Evolutionary conservation across 1,140 invertebrate genomes (phyloP).

Genomic region (Drosophila pruinosa): DNA sequence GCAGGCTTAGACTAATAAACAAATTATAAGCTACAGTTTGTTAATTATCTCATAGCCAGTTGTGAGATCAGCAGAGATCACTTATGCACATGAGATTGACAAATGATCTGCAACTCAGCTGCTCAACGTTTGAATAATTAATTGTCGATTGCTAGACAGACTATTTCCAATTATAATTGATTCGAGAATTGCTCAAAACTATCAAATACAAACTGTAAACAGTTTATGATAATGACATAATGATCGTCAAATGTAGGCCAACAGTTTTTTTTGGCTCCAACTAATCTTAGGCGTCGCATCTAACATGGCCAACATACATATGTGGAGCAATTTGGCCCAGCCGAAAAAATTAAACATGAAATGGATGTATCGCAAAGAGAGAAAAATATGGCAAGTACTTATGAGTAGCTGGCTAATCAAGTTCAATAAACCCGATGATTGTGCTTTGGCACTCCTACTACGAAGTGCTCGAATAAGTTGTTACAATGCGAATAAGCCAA

Average conservation of each 20-base stretch:
- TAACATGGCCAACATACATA: neutral
- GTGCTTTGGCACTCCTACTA: neutral
- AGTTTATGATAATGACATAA: slow-evolving; percentile 25
- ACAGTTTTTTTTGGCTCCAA: neutral
- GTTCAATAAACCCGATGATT: slow-evolving; percentile 38
- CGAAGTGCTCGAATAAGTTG: slow-evolving; percentile 31
- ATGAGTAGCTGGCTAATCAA: slow-evolving; percentile 24
- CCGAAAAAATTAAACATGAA: neutral
- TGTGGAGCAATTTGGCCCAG: slow-evolving; percentile 4
- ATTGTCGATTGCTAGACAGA: neutral
- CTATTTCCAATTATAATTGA: neutral
- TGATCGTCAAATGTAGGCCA: slow-evolving; percentile 35
- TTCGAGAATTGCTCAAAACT: neutral
- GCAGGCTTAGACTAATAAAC: slow-evolving; percentile 1
- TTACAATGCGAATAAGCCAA: neutral
- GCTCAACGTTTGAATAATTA: slow-evolving; percentile 12
- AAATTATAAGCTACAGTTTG: slow-evolving; percentile 1
- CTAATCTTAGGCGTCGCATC: slow-evolving; percentile 25
- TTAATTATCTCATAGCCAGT: slow-evolving; percentile 1
- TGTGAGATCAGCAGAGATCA: slow-evolving; percentile 5
- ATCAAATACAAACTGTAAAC: neutral
- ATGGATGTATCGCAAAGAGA: slow-evolving; percentile 3
- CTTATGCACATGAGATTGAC: slow-evolving; percentile 13
- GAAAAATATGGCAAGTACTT: slow-evolving; percentile 13
- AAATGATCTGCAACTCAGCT: slow-evolving; percentile 30